A percentile compares a stretch with the other conserved stretches of the same genome.
These are phyloP conservation scores for Cheilosia variabilis DNA, from an alignment of 2,888 invertebrate genomes.

Conservation along the genomic window DNA sequence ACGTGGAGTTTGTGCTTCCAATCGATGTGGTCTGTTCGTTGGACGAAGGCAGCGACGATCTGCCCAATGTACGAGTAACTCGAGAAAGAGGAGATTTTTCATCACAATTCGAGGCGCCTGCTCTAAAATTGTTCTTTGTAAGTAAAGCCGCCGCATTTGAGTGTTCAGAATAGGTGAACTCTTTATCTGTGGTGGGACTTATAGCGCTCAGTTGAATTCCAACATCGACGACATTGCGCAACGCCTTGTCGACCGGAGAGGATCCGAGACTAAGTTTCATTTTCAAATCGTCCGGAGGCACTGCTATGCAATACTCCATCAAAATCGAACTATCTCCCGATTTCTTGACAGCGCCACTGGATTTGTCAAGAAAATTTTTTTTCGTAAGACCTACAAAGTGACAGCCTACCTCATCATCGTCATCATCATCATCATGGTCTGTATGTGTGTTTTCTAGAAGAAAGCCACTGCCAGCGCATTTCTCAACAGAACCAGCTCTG, in stretches of 20 bases:
- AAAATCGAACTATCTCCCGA: conserved; percentile 13
- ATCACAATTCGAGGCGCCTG: conserved; percentile 45
- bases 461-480: not conserved
- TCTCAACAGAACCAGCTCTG: conserved; percentile 57
- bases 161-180: conserved; percentile 30
- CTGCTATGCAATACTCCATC: conserved; percentile 30
- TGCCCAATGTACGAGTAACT: conserved; percentile 25
- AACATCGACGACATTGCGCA: conserved; percentile 57
- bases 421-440: not conserved
- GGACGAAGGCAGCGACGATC: conserved; percentile 21
- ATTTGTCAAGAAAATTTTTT: conserved; percentile 20
- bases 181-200: conserved; percentile 28
- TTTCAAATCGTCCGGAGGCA: conserved; percentile 12
- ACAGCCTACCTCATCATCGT: conserved; percentile 32
- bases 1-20: conserved; percentile 37
- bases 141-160: conserved; percentile 35
- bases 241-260: conserved; percentile 48
- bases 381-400: conserved; percentile 23
- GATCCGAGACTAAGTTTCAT: conserved; percentile 30
- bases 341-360: conserved; percentile 16
- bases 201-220: conserved; percentile 40
- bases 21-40: conserved; percentile 52
- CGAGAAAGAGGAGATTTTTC: conserved; percentile 38
- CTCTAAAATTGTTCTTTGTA: conserved; percentile 18
- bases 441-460: not conserved